Conservation (phyloP, 92 coral and sea anemone species). For the Isaurus tuberculatus region DNA sequence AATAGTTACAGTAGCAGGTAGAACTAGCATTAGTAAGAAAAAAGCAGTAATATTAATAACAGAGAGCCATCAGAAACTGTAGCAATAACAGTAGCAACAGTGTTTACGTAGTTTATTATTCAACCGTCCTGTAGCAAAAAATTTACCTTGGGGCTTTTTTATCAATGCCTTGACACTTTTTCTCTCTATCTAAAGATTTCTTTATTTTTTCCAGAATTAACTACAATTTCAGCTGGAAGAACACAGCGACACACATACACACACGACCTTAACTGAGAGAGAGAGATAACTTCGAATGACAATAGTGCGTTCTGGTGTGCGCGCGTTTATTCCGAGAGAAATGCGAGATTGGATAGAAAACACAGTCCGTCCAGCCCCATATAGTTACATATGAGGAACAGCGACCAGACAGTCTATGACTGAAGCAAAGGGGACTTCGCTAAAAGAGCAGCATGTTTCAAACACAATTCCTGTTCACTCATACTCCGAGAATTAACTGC, state of each 20-base stretch:
- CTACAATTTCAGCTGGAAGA: conserved; percentile 21
- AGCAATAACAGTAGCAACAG: too few relatives aligned
- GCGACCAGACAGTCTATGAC: background rate
- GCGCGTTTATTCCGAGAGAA: conserved; percentile 34
- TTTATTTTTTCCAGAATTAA: conserved; percentile 35
- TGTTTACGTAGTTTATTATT: too few relatives aligned
- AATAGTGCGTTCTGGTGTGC: conserved; percentile 37
- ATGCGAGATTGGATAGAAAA: conserved; percentile 13
- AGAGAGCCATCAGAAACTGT: too few relatives aligned
- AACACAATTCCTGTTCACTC: background rate
- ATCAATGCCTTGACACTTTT: too few relatives aligned
- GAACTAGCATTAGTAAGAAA: background rate
- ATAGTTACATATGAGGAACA: background rate
- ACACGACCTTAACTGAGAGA: conserved; percentile 30
- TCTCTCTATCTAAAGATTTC: background rate
- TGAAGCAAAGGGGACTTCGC: background rate
- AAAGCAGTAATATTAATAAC: too few relatives aligned
- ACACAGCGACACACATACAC: conserved; percentile 33
- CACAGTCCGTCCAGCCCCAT: conserved; percentile 23
- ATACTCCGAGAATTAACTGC: background rate
- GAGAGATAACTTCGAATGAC: conserved; percentile 37
- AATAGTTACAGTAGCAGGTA: background rate
- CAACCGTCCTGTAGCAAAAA: too few relatives aligned
- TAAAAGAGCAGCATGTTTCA: background rate
- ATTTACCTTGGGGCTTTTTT: too few relatives aligned